phyloP scores from a whole-genome alignment of 2,797 vertebrate genomes.

The Falco rusticolus region DNA sequence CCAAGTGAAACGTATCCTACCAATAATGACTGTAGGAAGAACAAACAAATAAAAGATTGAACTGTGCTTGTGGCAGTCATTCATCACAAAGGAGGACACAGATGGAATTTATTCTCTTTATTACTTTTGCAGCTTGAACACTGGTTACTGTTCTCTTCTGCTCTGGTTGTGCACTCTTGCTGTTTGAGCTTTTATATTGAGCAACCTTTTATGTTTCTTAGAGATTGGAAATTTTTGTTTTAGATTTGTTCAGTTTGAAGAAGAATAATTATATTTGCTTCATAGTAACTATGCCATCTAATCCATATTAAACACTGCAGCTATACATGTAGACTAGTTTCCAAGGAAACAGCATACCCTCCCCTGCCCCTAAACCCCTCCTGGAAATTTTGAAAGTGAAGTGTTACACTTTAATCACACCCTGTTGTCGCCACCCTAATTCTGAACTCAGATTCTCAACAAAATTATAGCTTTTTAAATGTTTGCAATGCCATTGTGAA shows the following conservation, averaged over 20 bases:
- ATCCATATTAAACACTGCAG: conserved; percentile 55
- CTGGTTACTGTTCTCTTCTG: not conserved
- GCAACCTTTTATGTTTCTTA: conserved; percentile 10
- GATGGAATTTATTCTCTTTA: not conserved
- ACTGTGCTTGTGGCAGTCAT: not conserved
- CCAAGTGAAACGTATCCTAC: not conserved
- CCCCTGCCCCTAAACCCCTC: not conserved
- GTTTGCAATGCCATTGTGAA: conserved; percentile 35
- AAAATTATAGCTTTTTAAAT: conserved; percentile 63
- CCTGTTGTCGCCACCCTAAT: conserved; percentile 21
- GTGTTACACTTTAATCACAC: conserved; percentile 22
- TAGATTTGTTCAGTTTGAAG: conserved; percentile 64
- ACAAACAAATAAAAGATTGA: not conserved
- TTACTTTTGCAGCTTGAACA: not conserved
- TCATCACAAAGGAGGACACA: not conserved
- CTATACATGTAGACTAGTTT: conserved; percentile 49
- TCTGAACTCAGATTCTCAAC: conserved; percentile 3
- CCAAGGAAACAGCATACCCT: conserved; percentile 61
- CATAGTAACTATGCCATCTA: conserved; percentile 29
- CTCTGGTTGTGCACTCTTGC: not conserved
- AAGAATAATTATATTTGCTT: conserved; percentile 52
- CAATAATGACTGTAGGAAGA: not conserved
- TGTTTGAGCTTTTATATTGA: not conserved
- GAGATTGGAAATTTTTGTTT: conserved; percentile 41
- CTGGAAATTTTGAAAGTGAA: conserved; percentile 17